Percentiles rank a stretch among this genome's conserved stretches.
Evolutionary conservation across 2,888 invertebrate genomes (phyloP).

Genomic region (Carterocephalus palaemon): DNA sequence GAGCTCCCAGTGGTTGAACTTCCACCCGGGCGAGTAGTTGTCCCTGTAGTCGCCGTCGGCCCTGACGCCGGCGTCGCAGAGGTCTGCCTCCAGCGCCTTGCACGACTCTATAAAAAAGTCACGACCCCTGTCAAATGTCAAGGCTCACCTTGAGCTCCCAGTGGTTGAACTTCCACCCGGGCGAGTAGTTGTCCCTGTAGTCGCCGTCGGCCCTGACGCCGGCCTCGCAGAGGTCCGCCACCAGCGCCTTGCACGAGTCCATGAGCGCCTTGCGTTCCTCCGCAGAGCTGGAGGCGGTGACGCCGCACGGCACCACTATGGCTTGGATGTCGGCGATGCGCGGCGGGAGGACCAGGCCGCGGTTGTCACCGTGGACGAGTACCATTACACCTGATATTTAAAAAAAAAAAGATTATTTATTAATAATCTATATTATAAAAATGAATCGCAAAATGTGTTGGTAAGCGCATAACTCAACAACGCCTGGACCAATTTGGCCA

Average conservation of each 20-base stretch:
- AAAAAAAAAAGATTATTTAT: too few relatives aligned
- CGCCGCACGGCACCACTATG: conserved; percentile 96
- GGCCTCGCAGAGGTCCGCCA: conserved; percentile 78
- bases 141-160: conserved; percentile 98
- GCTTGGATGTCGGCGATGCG: conserved; percentile 91
- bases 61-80: conserved; percentile 82
- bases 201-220: conserved; percentile 91
- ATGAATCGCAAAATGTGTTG: too few relatives aligned
- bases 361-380: conserved; percentile 97
- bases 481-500: too few relatives aligned
- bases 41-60: conserved; percentile 93
- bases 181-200: conserved; percentile 95
- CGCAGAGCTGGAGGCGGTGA: conserved; percentile 88
- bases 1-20: conserved; percentile 98
- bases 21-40: conserved; percentile 99
- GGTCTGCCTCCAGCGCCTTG: conserved; percentile 81
- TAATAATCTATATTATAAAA: too few relatives aligned
- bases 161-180: conserved; percentile 99
- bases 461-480: too few relatives aligned
- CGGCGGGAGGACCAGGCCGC: conserved; percentile 97
- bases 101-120: conserved; percentile 82
- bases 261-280: conserved; percentile 84
- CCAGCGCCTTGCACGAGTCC: conserved; percentile 84
- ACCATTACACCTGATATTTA: conserved; percentile 85
- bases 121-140: too few relatives aligned